Base-by-base conservation (phyloP, 2,888 invertebrate genomes). In the Heliconius ethilla region DNA sequence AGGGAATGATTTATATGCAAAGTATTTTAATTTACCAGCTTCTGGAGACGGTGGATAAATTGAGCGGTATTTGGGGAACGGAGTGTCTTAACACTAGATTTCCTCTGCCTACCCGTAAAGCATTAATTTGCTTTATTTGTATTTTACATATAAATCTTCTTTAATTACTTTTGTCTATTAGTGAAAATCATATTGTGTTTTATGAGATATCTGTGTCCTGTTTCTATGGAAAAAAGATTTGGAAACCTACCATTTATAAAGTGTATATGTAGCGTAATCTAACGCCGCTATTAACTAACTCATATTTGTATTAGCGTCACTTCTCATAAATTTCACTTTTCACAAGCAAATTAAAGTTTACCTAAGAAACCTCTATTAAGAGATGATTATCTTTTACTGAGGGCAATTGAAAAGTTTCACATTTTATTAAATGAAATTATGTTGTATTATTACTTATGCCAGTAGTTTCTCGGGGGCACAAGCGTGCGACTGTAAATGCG, bases 401-500 rank as follows among this genome's bases (percentile, higher is more conserved):
- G 15, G 63, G 15, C 27, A 63, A 63, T 63, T 29, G 15, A 63
- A 9, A 63, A 29, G n/a, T 63, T 63, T 63, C 33, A 9, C 66
- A 66, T 66, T 66, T 66, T 66, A 29, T 63, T 63, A 63, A 63
- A 63, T 63, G 15, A 25, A 63, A 63, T 63, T 63, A 63, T 13
- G n/a, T 59, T n/a, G n/a, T 59, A 62, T 62, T 62, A 62, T n/a
- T 11, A 25, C 4, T 25, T 13, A 25, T 13, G 25, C 2, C 25
- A 18, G 51, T 51, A 51, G 18, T 51, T 6, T 18, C 18, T 51
- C 18, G n/a, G 59, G 22, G n/a, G 10, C n/a, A 22, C 18, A 7
- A 51, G 18, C 18, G 6, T 51, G 7, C 18, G 51, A 7, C 7
- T 6, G 51, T 51, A 51, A 7, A 51, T 51, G 18, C 18, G 18